Conservation (phyloP, 2,113 vertebrate genomes). For the human region DNA sequence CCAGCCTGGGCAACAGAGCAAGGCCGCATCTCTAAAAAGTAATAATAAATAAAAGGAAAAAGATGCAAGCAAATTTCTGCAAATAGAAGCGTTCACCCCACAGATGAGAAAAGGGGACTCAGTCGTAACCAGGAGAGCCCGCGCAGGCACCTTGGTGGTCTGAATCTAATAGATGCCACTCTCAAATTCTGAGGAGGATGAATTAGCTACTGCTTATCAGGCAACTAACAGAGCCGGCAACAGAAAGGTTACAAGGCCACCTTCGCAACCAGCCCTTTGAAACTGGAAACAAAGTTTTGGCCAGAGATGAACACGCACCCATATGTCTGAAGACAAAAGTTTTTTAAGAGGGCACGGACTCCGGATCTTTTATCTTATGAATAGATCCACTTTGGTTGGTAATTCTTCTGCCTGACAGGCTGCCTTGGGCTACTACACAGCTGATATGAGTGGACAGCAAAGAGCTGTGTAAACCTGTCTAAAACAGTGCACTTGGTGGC, state of each 20-base stretch:
- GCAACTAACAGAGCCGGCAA: background rate
- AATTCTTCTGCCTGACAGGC: background rate
- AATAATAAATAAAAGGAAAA: background rate
- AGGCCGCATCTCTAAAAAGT: too few species aligned
- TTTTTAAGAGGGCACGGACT: background rate
- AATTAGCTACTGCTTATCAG: background rate
- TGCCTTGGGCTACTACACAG: background rate
- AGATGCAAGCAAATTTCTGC: background rate
- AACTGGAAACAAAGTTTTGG: background rate
- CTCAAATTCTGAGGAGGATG: background rate
- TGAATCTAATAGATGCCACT: background rate
- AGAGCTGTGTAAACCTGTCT: background rate
- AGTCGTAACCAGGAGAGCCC: too few species aligned
- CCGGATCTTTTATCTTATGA: background rate
- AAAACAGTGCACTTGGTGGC: background rate
- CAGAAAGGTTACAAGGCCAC: background rate
- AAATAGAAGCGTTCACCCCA: rapidly evolving
- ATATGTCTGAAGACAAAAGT: background rate
- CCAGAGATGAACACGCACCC: background rate
- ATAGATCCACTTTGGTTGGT: background rate
- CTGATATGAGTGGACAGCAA: background rate
- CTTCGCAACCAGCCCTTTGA: background rate
- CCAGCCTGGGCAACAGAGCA: too few species aligned
- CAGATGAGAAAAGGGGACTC: rapidly evolving
- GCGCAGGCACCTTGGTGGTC: background rate